A percentile compares a stretch with the other conserved stretches of the same genome.
These are phyloP conservation scores for Barbus barbus DNA, from an alignment of 2,113 vertebrate species.

Conservation along the genomic window DNA sequence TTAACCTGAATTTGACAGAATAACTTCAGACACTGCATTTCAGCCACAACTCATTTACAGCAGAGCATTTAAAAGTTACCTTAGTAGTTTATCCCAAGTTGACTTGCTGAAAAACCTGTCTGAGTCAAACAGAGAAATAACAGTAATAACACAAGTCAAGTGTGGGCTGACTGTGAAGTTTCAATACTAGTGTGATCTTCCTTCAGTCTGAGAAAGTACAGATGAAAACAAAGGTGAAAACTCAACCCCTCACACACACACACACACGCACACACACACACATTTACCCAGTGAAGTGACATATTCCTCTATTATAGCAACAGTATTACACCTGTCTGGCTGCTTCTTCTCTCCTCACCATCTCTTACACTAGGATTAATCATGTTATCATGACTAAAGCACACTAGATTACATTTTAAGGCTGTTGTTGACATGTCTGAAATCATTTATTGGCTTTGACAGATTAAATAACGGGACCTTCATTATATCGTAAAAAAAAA, in stretches of 20 bases:
- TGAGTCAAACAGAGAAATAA: background rate
- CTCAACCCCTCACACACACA: background rate
- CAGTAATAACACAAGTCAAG: background rate
- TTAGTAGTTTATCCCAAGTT: background rate
- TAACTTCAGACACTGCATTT: no score
- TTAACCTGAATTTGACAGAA: no score
- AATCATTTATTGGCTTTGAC: background rate
- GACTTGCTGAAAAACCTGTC: background rate
- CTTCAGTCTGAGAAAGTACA: background rate
- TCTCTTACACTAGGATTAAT: background rate
- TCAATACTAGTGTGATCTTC: constrained; percentile 8
- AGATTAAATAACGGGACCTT: background rate
- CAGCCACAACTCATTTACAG: no score
- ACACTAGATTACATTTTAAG: background rate
- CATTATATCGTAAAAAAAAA: background rate
- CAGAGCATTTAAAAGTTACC: no score
- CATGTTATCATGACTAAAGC: background rate
- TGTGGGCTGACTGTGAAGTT: constrained; percentile 12
- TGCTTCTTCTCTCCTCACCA: background rate
- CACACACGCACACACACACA: background rate
- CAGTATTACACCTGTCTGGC: constrained; percentile 14
- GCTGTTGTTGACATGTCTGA: background rate
- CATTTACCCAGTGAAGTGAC: background rate
- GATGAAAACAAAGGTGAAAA: constrained; percentile 35
- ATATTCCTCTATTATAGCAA: constrained; percentile 8